Base-by-base conservation (phyloP, 1,140 invertebrate species). In the Drosophila subobscura region DNA sequence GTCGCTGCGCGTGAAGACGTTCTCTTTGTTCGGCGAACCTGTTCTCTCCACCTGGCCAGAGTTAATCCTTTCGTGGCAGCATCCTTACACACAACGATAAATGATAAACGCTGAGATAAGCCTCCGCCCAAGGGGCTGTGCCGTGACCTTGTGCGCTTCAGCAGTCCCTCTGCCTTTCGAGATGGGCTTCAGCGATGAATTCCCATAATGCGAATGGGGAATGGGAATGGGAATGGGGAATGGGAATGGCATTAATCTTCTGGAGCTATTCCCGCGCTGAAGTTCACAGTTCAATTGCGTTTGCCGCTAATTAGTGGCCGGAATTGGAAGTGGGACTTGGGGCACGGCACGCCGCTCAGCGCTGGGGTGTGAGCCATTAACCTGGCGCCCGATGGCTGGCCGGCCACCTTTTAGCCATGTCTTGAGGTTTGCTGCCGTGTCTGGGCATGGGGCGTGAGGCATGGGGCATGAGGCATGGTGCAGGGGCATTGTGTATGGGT, bases 231-330 rank as follows among this genome's bases (percentile, higher is more conserved):
- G 29, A 29, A 29, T 8, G 7, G n/a, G n/a, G n/a, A n/a, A n/a
- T n/a, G n/a, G 10, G 33, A 37, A 10, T 37, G 29, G 41, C 16
- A 8, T 23, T 40, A 22, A 14, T 12, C 37, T 16, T 25, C 12
- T 27, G n/a, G 20, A 14, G n/a, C 25, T 33, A n/a, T 47, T 27
- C 20, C 46, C 46, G 25, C 23, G 14, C 20, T 2, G 63, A 77
- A 81, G 77, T 85, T 85, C 70, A 81, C 81, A 86, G 81, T 85
- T 85, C 77, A 83, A 83, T 84, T 78, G 79, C 74, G 71, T 61
- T 75, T 47, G 65, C 68, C 77, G 81, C 83, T 81, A 85, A 85
- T 85, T 86, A 86, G 70, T 59, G 4, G 37, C 40, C 47, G 37
- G 20, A 23, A 40, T 10, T 29, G 3, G 23, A 33, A 37, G 33